Evolutionary conservation across 2,888 invertebrate genomes (phyloP).

Genomic region (Drosophila nr. fundita): DNA sequence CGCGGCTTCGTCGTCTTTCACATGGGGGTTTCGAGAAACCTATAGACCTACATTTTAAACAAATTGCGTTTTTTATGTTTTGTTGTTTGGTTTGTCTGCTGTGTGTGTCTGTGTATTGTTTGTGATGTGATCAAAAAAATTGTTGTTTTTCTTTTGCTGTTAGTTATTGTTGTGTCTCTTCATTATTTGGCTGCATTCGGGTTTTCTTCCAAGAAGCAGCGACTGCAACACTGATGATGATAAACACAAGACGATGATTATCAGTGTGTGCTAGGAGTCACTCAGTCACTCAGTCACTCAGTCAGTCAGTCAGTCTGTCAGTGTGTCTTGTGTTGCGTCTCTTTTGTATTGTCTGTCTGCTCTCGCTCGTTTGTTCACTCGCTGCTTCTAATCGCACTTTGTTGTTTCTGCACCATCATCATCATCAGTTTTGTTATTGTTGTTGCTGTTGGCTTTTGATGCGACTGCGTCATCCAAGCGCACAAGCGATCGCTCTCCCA

Average conservation of each 20-base stretch:
- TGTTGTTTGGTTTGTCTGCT: slow-evolving; percentile 31
- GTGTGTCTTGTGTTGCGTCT: slow-evolving; percentile 29
- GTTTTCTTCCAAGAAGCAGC: slow-evolving; percentile 73
- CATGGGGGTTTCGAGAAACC: slow-evolving; percentile 82
- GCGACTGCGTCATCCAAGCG: slow-evolving; percentile 70
- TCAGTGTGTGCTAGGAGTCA: slow-evolving; percentile 39
- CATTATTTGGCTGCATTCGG: slow-evolving; percentile 61
- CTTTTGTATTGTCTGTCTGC: slow-evolving; percentile 16
- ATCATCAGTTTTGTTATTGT: slow-evolving; percentile 63
- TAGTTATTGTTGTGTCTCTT: slow-evolving; percentile 46
- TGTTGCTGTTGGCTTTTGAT: slow-evolving; percentile 60
- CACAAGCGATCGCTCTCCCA: slow-evolving; percentile 22
- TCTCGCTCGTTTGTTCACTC: slow-evolving; percentile 5
- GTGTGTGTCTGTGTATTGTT: slow-evolving; percentile 20
- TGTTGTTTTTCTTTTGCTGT: slow-evolving; percentile 52
- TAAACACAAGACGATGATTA: slow-evolving; percentile 32
- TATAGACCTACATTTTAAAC: slow-evolving; percentile 84
- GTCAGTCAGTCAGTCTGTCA: slow-evolving; percentile 55
- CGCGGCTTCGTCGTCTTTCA: slow-evolving; percentile 61
- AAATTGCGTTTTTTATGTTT: slow-evolving; percentile 74
- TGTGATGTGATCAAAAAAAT: slow-evolving; percentile 72
- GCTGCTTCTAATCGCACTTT: slow-evolving; percentile 69
- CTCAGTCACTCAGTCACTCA: slow-evolving; percentile 50
- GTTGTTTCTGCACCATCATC: slow-evolving; percentile 75
- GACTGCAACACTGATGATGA: slow-evolving; percentile 53